These are phyloP conservation scores for Nicator chloris DNA, from an alignment of 2,113 vertebrate species.

Conservation along the genomic window DNA sequence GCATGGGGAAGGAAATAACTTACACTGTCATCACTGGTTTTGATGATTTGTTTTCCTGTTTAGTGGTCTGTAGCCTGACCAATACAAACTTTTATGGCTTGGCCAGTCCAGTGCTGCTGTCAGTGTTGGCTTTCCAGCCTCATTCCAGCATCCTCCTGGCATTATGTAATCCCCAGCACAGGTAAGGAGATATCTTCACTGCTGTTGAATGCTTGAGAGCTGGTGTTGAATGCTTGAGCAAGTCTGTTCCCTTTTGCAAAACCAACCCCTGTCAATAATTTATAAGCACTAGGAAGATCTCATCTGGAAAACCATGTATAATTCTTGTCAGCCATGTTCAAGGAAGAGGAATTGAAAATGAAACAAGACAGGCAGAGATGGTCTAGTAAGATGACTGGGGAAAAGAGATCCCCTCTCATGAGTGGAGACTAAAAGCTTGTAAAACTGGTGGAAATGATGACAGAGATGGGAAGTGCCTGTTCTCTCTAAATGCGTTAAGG, in stretches of 20 bases:
- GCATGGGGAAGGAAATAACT: neutral
- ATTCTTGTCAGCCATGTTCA: constrained; percentile 36
- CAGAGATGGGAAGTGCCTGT: neutral
- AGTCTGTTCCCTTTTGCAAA: constrained; percentile 3
- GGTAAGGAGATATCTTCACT: neutral
- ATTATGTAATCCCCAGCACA: neutral
- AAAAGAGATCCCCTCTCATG: neutral
- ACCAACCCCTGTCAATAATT: constrained; percentile 39
- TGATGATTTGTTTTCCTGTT: neutral
- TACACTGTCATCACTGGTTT: neutral
- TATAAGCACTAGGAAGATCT: neutral
- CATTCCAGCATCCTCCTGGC: neutral
- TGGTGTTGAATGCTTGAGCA: neutral
- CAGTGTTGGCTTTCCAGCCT: neutral
- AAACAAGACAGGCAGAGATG: neutral
- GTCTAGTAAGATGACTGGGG: neutral
- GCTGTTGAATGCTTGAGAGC: neutral
- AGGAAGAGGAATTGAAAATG: neutral
- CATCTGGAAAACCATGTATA: constrained; percentile 25
- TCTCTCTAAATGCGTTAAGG: neutral
- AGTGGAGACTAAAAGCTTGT: constrained; percentile 6
- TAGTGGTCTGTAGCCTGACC: neutral
- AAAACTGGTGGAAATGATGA: neutral
- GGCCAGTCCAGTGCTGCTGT: neutral
- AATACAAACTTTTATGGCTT: neutral